phyloP scores from a whole-genome alignment of 2,797 vertebrate species.

The Peromyscus nudipes region DNA sequence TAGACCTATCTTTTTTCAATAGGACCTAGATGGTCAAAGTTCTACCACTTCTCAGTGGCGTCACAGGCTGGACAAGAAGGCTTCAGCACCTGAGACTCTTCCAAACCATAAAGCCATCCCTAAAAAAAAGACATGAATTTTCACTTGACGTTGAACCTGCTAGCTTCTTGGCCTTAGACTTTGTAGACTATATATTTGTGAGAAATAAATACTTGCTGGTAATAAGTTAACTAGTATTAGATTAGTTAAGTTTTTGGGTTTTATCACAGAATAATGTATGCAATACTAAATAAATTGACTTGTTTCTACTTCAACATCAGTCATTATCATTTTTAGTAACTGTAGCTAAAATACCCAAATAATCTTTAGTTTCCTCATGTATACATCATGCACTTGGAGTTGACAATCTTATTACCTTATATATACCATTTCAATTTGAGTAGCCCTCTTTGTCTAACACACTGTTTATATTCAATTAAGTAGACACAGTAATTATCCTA shows the following conservation, averaged over 20 bases:
- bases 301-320: neutral
- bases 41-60: neutral
- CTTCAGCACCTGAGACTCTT: neutral
- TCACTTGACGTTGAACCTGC: neutral
- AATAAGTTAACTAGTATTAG: neutral
- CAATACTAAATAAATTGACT: neutral
- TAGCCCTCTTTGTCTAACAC: neutral
- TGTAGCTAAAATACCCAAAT: neutral
- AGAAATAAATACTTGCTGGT: no score
- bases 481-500: neutral
- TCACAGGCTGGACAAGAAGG: neutral
- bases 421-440: neutral
- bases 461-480: neutral
- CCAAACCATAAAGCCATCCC: no score
- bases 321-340: neutral
- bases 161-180: neutral
- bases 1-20: neutral
- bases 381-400: neutral
- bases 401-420: neutral
- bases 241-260: neutral
- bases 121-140: neutral
- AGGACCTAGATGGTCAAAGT: neutral
- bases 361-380: neutral
- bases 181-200: neutral
- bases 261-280: neutral